Base-by-base conservation (phyloP, 2,797 vertebrate genomes). In the Staurois parvus region DNA sequence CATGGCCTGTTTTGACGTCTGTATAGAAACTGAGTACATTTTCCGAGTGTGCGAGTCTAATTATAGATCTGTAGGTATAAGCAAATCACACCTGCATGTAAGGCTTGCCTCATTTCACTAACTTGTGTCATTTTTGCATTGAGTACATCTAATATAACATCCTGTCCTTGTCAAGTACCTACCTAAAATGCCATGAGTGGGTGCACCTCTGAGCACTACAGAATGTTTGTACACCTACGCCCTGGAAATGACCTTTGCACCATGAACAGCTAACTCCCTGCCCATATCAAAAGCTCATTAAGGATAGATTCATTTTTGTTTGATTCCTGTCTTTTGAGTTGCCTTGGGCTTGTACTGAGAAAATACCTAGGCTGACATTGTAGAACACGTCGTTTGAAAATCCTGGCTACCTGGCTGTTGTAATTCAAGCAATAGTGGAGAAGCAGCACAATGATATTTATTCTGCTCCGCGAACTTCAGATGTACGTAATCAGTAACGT, bases 181-280 rank as follows among this genome's bases (percentile, higher is more conserved):
- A 69, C 52, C 73, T 52, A 52, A 72, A 82, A 86, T 86, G 48
- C 84, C 84, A 82, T 76, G 73, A 82, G 69, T 66, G 84, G 84
- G 84, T 76, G 78, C 74, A 40, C 37, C 30, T 5, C 74, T 37
- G 75, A 28, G 56, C 13, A 59, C 56, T 59, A n/a, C 56, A n/a
- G 13, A 21, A 37, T 28, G 64, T 32, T 30, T 82, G 66, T 52
- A 34, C 45, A 72, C 66, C 67, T 74, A 86, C 85, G 77, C 85
- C 85, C 79, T 77, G 52, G 28, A n/a, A 13, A 37, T 77, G 78
- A 86, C 85, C 74, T 86, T 86, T 83, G 81, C 79, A 37, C 74
- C 30, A 21, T 62, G 29, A 12, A 48, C 26, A 29, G 32, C 74
- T 67, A 68, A 34, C 74, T 37, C 1, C 8, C 8, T 77, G 67